These are phyloP conservation scores for Schizaphis graminum DNA, from an alignment of 2,888 invertebrate genomes.

Conservation along the genomic window DNA sequence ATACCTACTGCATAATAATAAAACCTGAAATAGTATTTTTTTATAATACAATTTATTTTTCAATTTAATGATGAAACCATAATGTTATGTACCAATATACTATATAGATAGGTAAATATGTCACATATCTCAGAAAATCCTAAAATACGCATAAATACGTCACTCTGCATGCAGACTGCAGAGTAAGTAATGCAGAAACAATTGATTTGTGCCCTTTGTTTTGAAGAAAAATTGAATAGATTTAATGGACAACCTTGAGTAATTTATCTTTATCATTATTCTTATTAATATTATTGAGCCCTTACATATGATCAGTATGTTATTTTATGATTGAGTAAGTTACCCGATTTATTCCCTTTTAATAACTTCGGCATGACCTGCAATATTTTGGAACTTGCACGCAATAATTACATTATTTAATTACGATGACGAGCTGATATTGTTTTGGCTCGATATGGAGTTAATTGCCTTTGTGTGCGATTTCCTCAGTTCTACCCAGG, in stretches of 20 bases:
- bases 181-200: constrained; percentile 15
- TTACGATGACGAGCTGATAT: constrained; percentile 61
- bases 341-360: constrained; percentile 36
- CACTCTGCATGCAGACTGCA: not conserved
- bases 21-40: not conserved
- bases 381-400: constrained; percentile 23
- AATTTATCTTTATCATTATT: constrained; percentile 14
- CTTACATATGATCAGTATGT: not conserved
- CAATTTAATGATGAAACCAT: not conserved
- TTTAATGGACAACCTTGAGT: constrained; percentile 8
- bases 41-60: not conserved
- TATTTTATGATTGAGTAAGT: constrained; percentile 29
- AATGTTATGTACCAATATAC: not conserved
- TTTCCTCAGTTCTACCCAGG: constrained; percentile 38
- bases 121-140: not conserved
- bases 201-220: constrained; percentile 24
- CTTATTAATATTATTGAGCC: not conserved
- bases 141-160: not conserved
- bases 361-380: constrained; percentile 56
- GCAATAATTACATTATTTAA: constrained; percentile 55
- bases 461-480: constrained; percentile 59
- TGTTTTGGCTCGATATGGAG: constrained; percentile 38
- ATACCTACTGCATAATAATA: not conserved
- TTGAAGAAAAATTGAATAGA: constrained; percentile 40
- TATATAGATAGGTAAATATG: not conserved